Conservation (phyloP, 2,113 vertebrate species). For the Nibea albiflora region DNA sequence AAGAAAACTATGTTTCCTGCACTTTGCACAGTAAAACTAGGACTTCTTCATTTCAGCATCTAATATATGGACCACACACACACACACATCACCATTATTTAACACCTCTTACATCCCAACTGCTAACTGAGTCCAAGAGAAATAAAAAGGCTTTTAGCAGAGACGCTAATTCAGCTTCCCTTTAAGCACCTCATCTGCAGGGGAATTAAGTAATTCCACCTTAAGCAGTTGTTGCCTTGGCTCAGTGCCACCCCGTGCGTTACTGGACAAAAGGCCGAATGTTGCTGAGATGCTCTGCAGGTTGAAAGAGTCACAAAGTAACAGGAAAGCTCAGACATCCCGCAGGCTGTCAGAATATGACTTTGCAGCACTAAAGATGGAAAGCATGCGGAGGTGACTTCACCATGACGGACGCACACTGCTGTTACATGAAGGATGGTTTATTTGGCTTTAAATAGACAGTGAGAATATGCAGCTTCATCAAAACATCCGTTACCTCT, state of each 20-base stretch:
- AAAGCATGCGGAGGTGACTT: not conserved
- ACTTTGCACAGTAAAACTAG: not conserved
- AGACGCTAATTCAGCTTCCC: not conserved
- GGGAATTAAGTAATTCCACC: not conserved
- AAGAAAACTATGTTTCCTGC: not conserved
- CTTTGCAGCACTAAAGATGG: slow-evolving; percentile 1
- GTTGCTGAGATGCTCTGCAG: not conserved
- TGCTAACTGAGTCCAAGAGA: slow-evolving; percentile 20
- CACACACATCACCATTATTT: not conserved
- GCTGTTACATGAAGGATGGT: no score
- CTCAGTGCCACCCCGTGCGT: not conserved
- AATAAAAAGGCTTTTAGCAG: slow-evolving; percentile 43
- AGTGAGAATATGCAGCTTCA: not conserved
- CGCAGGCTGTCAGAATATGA: not conserved
- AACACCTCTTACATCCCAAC: not conserved
- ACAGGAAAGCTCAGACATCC: not conserved
- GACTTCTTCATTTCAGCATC: not conserved
- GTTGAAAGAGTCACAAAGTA: not conserved
- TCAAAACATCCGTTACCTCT: not conserved
- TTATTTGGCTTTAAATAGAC: not conserved
- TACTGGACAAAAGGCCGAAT: not conserved
- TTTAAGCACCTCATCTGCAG: not conserved
- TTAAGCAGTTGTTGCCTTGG: not conserved
- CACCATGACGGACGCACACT: not conserved
- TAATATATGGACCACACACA: not conserved